A percentile compares a stretch with the other conserved stretches of the same genome.
These are phyloP conservation scores for Drosophila guanche DNA, from an alignment of 1,140 invertebrate genomes.

Conservation along the genomic window DNA sequence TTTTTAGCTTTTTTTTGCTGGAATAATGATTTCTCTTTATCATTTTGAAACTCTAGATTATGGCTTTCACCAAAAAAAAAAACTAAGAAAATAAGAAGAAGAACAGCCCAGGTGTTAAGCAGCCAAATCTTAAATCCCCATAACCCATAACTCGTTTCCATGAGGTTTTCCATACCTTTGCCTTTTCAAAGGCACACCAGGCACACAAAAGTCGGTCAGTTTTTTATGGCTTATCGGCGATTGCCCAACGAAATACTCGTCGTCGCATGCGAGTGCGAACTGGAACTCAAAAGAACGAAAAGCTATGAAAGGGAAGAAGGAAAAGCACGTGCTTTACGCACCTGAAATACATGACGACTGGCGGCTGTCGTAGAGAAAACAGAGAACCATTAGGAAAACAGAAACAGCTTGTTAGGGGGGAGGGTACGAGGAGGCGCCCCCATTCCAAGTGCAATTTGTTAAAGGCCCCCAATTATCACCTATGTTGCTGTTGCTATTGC, in stretches of 20 bases:
- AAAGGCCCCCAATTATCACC: conserved; percentile 60
- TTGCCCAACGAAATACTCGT: conserved; percentile 37
- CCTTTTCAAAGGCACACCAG: background rate
- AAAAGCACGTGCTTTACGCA: conserved; percentile 70
- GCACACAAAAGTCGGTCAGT: conserved; percentile 8
- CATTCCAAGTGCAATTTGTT: conserved; percentile 49
- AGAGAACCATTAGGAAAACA: background rate
- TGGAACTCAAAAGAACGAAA: conserved; percentile 20
- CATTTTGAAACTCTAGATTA: too few relatives aligned
- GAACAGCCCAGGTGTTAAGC: background rate
- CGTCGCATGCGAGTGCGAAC: background rate
- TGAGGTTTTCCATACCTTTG: conserved; percentile 10
- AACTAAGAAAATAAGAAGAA: background rate
- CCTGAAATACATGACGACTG: conserved; percentile 14
- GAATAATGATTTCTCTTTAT: too few relatives aligned
- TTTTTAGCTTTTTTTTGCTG: too few relatives aligned
- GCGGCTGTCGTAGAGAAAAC: too few relatives aligned
- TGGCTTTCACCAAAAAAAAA: too few relatives aligned
- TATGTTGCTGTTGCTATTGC: background rate
- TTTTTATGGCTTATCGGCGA: conserved; percentile 36
- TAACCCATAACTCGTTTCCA: conserved; percentile 25
- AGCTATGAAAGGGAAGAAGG: conserved; percentile 16
- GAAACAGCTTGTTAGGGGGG: background rate
- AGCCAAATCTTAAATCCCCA: conserved; percentile 8
- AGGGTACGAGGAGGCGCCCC: conserved; percentile 2